phyloP scores from a whole-genome alignment of 1,140 invertebrate genomes.

The Bombus ignitus region DNA sequence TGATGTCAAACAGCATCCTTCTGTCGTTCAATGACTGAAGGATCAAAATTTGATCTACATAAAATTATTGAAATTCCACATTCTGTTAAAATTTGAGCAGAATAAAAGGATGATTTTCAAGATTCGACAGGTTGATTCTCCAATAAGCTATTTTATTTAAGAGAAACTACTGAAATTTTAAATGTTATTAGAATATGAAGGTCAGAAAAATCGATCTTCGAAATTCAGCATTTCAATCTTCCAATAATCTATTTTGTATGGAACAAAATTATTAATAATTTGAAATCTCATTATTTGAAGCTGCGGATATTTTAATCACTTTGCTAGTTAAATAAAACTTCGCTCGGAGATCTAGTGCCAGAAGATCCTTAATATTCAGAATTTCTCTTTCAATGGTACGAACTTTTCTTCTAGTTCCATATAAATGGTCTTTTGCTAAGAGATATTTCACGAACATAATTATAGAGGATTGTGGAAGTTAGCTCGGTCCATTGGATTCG shows the following conservation, averaged over 20 bases:
- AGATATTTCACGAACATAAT: not conserved
- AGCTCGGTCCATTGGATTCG: not conserved
- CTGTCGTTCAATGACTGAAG: too few relatives aligned
- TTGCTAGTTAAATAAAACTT: not conserved
- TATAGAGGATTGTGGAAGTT: not conserved
- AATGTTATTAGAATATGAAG: not conserved
- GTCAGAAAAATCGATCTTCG: not conserved
- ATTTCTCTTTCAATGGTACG: not conserved
- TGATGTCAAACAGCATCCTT: too few relatives aligned
- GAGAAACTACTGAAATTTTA: not conserved
- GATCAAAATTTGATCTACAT: too few relatives aligned
- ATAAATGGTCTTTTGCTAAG: not conserved
- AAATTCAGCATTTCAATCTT: not conserved
- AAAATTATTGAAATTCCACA: not conserved
- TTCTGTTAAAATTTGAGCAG: not conserved
- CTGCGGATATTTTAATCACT: not conserved
- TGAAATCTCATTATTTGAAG: too few relatives aligned
- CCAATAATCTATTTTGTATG: not conserved
- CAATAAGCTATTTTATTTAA: not conserved
- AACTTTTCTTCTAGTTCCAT: not conserved
- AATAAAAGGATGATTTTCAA: too few relatives aligned
- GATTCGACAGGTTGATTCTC: not conserved
- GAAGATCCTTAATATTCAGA: not conserved
- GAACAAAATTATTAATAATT: not conserved
- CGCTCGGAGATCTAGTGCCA: too few relatives aligned